These are phyloP conservation scores for Hippocampus guttulatus DNA, from an alignment of 2,113 vertebrate species.

Conservation along the genomic window DNA sequence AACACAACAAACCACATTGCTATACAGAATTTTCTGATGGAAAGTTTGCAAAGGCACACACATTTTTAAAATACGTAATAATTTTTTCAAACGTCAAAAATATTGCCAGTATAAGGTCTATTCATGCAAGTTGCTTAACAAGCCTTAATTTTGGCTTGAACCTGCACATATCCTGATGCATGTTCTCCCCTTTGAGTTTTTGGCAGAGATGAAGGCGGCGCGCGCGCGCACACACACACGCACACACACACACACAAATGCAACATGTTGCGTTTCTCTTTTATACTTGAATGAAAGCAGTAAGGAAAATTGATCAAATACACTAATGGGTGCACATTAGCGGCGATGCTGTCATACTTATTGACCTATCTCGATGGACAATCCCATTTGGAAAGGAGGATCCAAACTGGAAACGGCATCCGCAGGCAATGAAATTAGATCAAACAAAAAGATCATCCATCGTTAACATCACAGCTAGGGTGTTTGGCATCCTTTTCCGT, in stretches of 20 bases:
- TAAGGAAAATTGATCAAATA: conserved; percentile 50
- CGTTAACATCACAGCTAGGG: conserved; percentile 37
- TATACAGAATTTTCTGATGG: too few relatives aligned
- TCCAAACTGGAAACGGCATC: conserved; percentile 14
- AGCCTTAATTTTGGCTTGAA: background rate
- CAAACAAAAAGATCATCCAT: conserved; percentile 36
- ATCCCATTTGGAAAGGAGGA: conserved; percentile 30
- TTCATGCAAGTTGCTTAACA: background rate
- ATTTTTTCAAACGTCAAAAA: background rate
- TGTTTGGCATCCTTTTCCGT: conserved; percentile 35
- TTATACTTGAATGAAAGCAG: conserved; percentile 24
- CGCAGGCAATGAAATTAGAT: conserved; percentile 41
- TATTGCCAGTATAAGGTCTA: background rate
- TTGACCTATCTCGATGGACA: conserved; percentile 30
- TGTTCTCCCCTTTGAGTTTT: background rate
- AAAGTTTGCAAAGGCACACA: too few relatives aligned
- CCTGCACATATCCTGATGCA: background rate
- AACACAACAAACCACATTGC: background rate
- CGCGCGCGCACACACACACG: too few relatives aligned
- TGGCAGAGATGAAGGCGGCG: background rate
- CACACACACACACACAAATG: background rate
- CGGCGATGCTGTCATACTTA: conserved; percentile 23
- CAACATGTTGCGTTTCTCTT: background rate
- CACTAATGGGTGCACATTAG: conserved; percentile 37
- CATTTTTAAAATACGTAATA: too few relatives aligned